A percentile compares a stretch with the other conserved stretches of the same genome.
Conservation (phyloP, 2,797 vertebrate genomes). For the Sebastes itinus region DNA sequence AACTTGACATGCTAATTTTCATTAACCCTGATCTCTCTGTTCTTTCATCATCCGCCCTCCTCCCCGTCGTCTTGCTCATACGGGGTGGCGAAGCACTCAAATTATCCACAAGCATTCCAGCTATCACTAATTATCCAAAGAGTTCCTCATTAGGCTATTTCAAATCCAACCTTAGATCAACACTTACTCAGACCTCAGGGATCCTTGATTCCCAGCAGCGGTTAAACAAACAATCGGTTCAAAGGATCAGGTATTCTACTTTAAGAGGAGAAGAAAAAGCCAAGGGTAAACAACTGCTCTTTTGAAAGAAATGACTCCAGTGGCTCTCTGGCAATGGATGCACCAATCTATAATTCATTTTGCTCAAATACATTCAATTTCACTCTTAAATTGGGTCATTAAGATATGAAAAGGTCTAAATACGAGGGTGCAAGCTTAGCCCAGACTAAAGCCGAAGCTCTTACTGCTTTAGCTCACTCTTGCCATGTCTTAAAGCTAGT, state of each 20-base stretch:
- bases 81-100: constrained; percentile 80
- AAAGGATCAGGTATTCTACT: constrained; percentile 83
- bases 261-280: constrained; percentile 68
- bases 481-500: neutral
- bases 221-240: constrained; percentile 86
- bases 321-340: constrained; percentile 61
- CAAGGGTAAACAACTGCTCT: constrained; percentile 85
- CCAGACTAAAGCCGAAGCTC: constrained; percentile 24
- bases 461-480: constrained; percentile 3
- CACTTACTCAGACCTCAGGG: constrained; percentile 84
- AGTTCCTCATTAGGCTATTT: constrained; percentile 88
- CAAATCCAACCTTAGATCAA: constrained; percentile 87
- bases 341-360: constrained; percentile 80
- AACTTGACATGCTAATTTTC: constrained; percentile 83
- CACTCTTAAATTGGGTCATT: constrained; percentile 65
- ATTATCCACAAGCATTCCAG: constrained; percentile 86
- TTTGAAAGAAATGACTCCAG: constrained; percentile 77
- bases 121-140: constrained; percentile 84
- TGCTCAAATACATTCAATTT: constrained; percentile 69
- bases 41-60: constrained; percentile 81
- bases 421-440: constrained; percentile 19
- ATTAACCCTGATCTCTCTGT: constrained; percentile 81
- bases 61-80: constrained; percentile 58
- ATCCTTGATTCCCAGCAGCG: constrained; percentile 84
- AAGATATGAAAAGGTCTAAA: constrained; percentile 68